These are phyloP conservation scores for Montipora efflorescens DNA, from an alignment of 64 coral and sea anemone species.

Conservation along the genomic window DNA sequence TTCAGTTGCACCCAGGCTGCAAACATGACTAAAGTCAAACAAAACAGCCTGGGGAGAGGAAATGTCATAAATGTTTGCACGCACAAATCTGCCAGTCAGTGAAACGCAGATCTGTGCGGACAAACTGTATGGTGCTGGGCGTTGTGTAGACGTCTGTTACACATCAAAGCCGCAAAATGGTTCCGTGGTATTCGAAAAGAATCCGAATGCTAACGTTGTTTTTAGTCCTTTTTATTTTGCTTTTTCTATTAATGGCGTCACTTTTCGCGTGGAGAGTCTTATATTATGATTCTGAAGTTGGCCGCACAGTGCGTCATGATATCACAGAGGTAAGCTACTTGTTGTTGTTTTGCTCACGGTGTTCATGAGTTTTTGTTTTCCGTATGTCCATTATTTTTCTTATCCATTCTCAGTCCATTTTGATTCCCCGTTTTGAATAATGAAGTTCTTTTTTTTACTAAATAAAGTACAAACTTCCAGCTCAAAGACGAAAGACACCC, in stretches of 20 bases:
- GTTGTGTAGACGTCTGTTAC: neutral
- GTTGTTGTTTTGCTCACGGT: neutral
- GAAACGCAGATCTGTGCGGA: constrained; percentile 48
- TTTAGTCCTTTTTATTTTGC: constrained; percentile 68
- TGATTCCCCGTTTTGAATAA: neutral
- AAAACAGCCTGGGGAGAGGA: neutral
- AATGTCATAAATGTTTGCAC: constrained; percentile 27
- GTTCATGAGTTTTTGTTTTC: neutral
- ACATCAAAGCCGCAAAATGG: constrained; percentile 59
- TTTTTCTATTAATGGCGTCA: constrained; percentile 82
- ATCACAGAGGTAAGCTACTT: constrained; percentile 6
- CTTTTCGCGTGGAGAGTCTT: constrained; percentile 78
- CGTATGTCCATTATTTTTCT: neutral
- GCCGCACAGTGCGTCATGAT: neutral
- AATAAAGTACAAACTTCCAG: too few relatives aligned
- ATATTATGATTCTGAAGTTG: constrained; percentile 8
- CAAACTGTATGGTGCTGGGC: constrained; percentile 38
- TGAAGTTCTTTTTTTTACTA: too few relatives aligned
- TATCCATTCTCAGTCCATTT: neutral
- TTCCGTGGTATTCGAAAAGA: constrained; percentile 73
- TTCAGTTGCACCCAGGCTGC: constrained; percentile 8
- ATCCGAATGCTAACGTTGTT: constrained; percentile 38
- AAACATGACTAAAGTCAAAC: neutral
- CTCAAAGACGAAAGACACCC: too few relatives aligned
- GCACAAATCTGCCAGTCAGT: constrained; percentile 23